A percentile compares a stretch with the other conserved stretches of the same genome.
These are phyloP conservation scores for Tetrax tetrax DNA, from an alignment of 2,113 vertebrate genomes.

Conservation along the genomic window DNA sequence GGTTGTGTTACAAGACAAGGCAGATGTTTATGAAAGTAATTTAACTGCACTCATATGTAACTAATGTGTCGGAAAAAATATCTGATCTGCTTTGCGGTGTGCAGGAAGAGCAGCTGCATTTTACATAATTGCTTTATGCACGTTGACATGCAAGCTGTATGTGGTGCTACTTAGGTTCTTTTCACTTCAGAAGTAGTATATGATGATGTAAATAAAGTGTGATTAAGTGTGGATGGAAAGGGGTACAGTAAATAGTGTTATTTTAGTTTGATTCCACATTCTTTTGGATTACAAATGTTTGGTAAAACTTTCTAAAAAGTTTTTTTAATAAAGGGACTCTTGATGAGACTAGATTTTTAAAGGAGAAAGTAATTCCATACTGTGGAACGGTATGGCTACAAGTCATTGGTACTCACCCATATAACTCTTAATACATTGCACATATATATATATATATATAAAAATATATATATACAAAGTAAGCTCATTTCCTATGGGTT, in stretches of 20 bases:
- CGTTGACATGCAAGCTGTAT: neutral
- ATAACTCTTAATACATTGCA: neutral
- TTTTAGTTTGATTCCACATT: neutral
- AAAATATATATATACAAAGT: too few relatives aligned
- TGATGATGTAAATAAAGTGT: neutral
- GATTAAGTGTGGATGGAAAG: neutral
- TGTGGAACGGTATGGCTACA: neutral
- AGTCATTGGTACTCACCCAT: neutral
- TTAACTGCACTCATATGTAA: slow-evolving; percentile 42
- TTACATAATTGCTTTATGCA: slow-evolving; percentile 38
- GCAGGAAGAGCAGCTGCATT: slow-evolving; percentile 29
- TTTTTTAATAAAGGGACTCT: neutral
- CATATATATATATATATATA: neutral
- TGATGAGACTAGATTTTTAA: neutral
- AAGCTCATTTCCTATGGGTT: fast-evolving
- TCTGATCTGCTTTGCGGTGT: neutral
- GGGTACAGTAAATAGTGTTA: neutral
- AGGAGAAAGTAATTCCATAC: neutral
- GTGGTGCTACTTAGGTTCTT: neutral
- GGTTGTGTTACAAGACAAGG: neutral
- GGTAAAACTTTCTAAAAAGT: neutral
- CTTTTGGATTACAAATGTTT: neutral
- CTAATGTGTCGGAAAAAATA: slow-evolving; percentile 18
- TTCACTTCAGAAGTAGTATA: neutral
- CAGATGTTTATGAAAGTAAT: slow-evolving; percentile 42